phyloP scores from a whole-genome alignment of 2,888 invertebrate species.

The Micoletzkya japonica region DNA sequence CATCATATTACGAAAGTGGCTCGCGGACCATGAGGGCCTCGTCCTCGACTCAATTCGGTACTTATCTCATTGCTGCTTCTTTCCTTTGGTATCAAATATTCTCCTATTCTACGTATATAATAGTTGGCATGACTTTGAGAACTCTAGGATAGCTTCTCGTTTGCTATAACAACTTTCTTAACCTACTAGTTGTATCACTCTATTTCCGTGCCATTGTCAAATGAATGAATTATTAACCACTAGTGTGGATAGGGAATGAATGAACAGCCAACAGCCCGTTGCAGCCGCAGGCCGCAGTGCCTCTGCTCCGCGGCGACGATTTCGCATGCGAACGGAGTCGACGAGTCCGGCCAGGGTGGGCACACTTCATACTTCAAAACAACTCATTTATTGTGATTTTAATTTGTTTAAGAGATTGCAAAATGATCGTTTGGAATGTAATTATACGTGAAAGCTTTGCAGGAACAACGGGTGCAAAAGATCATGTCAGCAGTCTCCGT shows the following conservation, averaged over 20 bases:
- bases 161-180: too few species aligned
- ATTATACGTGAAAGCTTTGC: conserved; percentile 11
- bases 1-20: conserved; percentile 26
- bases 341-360: conserved; percentile 46
- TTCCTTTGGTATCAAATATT: too few species aligned
- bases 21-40: conserved; percentile 26
- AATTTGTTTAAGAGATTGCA: background rate
- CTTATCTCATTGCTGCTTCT: background rate
- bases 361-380: background rate
- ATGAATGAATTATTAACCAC: too few species aligned
- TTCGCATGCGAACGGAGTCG: conserved; percentile 34
- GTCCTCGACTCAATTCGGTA: conserved; percentile 8
- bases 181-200: too few species aligned
- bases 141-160: too few species aligned
- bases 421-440: background rate
- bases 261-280: background rate
- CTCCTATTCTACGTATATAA: too few species aligned
- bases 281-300: conserved; percentile 7
- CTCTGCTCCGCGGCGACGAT: conserved; percentile 37
- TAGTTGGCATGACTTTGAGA: too few species aligned
- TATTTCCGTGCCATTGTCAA: too few species aligned
- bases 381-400: background rate
- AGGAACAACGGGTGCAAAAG: conserved; percentile 48
- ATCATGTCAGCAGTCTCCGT: conserved; percentile 53
- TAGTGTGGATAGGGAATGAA: too few species aligned